phyloP scores from a whole-genome alignment of 2,888 invertebrate genomes.

The Cosmia trapezina region DNA sequence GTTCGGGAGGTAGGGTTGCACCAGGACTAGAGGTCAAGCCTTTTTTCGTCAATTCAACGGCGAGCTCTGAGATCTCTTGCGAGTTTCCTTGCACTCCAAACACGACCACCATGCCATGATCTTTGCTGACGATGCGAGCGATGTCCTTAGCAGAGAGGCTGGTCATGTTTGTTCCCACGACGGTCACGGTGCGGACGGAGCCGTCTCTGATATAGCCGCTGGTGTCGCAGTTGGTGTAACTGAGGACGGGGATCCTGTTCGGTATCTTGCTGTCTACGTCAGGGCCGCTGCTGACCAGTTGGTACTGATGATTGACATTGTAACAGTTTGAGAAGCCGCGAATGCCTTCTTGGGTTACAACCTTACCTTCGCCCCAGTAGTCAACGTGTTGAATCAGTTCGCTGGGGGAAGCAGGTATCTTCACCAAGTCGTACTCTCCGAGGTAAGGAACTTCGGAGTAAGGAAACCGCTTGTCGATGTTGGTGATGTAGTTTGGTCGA shows the following conservation, averaged over 20 bases:
- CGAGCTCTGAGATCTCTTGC: constrained; percentile 60
- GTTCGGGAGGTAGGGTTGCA: constrained; percentile 53
- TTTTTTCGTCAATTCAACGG: constrained; percentile 54
- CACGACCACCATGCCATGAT: constrained; percentile 66
- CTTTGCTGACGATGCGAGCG: constrained; percentile 67
- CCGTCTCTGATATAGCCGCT: constrained; percentile 68
- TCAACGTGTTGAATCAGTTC: constrained; percentile 68
- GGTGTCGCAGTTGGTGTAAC: constrained; percentile 68
- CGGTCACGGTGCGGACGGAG: constrained; percentile 68
- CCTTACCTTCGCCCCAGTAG: constrained; percentile 75
- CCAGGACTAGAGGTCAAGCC: constrained; percentile 50
- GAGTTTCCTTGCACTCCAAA: constrained; percentile 62
- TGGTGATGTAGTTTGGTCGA: constrained; percentile 67
- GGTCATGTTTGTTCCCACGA: constrained; percentile 68
- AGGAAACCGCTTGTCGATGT: constrained; percentile 67
- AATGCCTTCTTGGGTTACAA: constrained; percentile 43
- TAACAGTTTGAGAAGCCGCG: constrained; percentile 71
- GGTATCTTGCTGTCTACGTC: constrained; percentile 71
- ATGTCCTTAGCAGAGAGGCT: constrained; percentile 70
- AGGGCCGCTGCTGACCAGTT: constrained; percentile 69
- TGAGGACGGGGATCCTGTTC: constrained; percentile 71
- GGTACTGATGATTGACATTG: constrained; percentile 70
- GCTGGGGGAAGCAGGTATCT: constrained; percentile 60
- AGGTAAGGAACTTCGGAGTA: constrained; percentile 74
- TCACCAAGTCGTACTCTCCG: constrained; percentile 69